These are phyloP conservation scores for Bilobella aurantiaca DNA, from an alignment of 1,140 invertebrate genomes.

Conservation along the genomic window DNA sequence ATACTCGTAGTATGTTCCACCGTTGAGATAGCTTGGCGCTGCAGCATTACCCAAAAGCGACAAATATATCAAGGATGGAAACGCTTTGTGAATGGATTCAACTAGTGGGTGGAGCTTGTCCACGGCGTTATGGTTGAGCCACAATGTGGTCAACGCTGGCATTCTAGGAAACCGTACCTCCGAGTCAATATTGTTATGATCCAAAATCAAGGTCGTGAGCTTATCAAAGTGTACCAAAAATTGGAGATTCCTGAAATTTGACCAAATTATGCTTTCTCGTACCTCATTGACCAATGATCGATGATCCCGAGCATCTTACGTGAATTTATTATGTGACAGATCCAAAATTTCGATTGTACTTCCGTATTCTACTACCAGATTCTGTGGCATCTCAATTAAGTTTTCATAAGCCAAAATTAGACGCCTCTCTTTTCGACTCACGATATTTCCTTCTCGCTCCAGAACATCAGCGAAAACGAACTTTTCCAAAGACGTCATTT, in stretches of 20 bases:
- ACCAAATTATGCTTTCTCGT: not conserved
- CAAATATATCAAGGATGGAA: slow-evolving; percentile 55
- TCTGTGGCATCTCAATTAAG: slow-evolving; percentile 47
- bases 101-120: slow-evolving; percentile 58
- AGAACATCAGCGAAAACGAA: slow-evolving; percentile 42
- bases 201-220: slow-evolving; percentile 59
- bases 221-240: slow-evolving; percentile 56
- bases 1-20: slow-evolving; percentile 61
- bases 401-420: slow-evolving; percentile 51
- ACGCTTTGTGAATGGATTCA: slow-evolving; percentile 51
- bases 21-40: slow-evolving; percentile 62
- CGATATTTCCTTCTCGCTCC: slow-evolving; percentile 35
- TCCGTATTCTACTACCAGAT: slow-evolving; percentile 47
- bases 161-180: slow-evolving; percentile 55
- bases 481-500: slow-evolving; percentile 43
- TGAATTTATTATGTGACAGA: slow-evolving; percentile 60
- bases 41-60: slow-evolving; percentile 68
- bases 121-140: slow-evolving; percentile 66
- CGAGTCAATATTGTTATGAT: slow-evolving; percentile 58
- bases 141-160: slow-evolving; percentile 57
- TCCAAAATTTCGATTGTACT: slow-evolving; percentile 50
- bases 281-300: not conserved
- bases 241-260: slow-evolving; percentile 49
- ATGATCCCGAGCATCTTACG: slow-evolving; percentile 46
- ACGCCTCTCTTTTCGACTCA: slow-evolving; percentile 42